phyloP scores from a whole-genome alignment of 2,797 vertebrate genomes.

The Masticophis lateralis region DNA sequence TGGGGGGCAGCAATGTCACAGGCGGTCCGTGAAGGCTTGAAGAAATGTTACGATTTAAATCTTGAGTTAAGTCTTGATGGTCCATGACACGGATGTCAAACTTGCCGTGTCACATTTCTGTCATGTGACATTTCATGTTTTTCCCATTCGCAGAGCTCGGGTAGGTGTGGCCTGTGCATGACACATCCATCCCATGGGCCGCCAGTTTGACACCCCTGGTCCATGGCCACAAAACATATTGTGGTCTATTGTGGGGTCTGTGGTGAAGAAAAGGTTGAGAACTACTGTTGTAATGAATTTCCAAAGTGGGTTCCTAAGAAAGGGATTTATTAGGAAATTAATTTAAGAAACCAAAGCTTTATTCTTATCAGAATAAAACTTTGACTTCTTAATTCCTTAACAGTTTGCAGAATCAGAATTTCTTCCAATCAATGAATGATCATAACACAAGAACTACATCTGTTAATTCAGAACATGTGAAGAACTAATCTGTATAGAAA shows the following conservation, averaged over 20 bases:
- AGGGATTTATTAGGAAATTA: background rate
- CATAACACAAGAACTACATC: background rate
- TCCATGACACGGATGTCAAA: background rate
- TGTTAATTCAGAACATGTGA: background rate
- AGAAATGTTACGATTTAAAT: background rate
- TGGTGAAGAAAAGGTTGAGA: background rate
- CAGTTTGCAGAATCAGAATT: background rate
- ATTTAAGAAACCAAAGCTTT: background rate
- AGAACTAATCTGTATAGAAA: background rate
- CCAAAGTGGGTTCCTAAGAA: background rate
- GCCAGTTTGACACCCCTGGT: background rate
- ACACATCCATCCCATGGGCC: accelerated
- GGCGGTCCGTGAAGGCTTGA: background rate
- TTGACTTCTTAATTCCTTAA: background rate
- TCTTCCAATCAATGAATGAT: background rate
- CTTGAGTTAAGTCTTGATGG: background rate
- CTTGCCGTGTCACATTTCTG: background rate
- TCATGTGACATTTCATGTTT: background rate
- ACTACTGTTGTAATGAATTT: background rate
- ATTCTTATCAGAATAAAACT: background rate
- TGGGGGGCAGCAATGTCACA: background rate
- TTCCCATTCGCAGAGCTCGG: background rate
- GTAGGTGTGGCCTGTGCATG: background rate
- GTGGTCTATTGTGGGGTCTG: background rate
- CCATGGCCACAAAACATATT: background rate